Base-by-base conservation (phyloP, 1,140 invertebrate species). In the Medauroidea extradentata region DNA sequence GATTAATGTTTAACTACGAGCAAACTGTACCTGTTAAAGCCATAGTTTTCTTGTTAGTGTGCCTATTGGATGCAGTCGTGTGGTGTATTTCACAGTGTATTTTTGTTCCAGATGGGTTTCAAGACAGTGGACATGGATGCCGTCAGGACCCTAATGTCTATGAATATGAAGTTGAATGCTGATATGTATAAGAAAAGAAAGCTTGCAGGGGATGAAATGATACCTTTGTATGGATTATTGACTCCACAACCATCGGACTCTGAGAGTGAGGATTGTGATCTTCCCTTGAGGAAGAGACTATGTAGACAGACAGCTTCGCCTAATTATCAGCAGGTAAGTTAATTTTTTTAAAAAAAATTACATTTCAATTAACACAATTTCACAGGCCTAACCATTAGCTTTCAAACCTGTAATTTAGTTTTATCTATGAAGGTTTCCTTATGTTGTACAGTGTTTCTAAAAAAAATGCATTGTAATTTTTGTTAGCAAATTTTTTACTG, bases 231-330 rank as follows among this genome's bases (percentile, higher is more conserved):
- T 9, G 42, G 42, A 13, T 42, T 57, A n/a, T 24, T 48, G 9
- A 57, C 56, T 21, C 56, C 56, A 23, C 56, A 57, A 41, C 56
- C 56, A 24, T 57, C 56, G 7, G 56, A 57, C 46, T 57, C 56
- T 7, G 56, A 57, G 46, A 57, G 56, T 16, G 56, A 57, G 38
- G 56, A 57, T 16, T 38, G 27, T 9, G 56, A 57, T 14, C 24
- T 57, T 19, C 56, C 56, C 14, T 11, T 57, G 18, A 49, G 56
- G 16, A 57, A 57, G 44, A 24, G 56, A 8, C 16, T 41, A 2
- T 57, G 56, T 41, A 49, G 48, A 14, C 44, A 57, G 48, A 16
- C 39, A 11, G 38, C 16, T 27, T 21, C 42, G 2, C 18, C 3
- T 5, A 27, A 55, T 16, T 53, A 7, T 39, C 52, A 53, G 9